A percentile compares a stretch with the other conserved stretches of the same genome.
These are phyloP conservation scores for Psylliodes chrysocephalus DNA, from an alignment of 2,888 invertebrate genomes.

Conservation along the genomic window DNA sequence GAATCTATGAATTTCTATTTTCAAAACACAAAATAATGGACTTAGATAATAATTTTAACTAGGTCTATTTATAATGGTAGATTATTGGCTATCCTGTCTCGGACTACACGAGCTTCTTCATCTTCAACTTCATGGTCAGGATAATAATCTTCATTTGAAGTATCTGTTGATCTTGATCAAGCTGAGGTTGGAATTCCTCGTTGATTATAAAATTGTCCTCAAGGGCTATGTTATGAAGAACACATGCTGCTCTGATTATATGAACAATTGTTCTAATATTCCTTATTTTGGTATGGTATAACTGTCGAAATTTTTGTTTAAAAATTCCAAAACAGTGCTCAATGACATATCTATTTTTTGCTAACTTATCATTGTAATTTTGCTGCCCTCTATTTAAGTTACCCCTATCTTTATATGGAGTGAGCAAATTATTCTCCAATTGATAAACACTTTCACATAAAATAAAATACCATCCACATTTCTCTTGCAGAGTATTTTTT, in stretches of 20 bases:
- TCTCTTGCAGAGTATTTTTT: slow-evolving; percentile 13
- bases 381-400: slow-evolving; percentile 33
- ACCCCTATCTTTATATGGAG: slow-evolving; percentile 39
- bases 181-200: no score
- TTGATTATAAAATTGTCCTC: neutral
- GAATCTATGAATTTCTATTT: no score
- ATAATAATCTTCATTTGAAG: neutral
- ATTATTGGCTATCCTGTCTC: neutral
- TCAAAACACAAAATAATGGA: no score
- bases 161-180: neutral
- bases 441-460: slow-evolving; percentile 32
- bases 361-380: slow-evolving; percentile 34
- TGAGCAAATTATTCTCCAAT: slow-evolving; percentile 25
- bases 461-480: slow-evolving; percentile 29
- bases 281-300: neutral
- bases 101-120: neutral
- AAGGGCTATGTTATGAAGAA: neutral
- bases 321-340: no score
- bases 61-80: neutral
- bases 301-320: neutral
- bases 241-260: neutral
- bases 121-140: neutral
- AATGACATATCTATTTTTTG: slow-evolving; percentile 33
- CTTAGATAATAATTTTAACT: no score
- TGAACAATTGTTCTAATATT: neutral